Base-by-base conservation (phyloP, 2,888 invertebrate genomes). In the Eustalomyia histrio region DNA sequence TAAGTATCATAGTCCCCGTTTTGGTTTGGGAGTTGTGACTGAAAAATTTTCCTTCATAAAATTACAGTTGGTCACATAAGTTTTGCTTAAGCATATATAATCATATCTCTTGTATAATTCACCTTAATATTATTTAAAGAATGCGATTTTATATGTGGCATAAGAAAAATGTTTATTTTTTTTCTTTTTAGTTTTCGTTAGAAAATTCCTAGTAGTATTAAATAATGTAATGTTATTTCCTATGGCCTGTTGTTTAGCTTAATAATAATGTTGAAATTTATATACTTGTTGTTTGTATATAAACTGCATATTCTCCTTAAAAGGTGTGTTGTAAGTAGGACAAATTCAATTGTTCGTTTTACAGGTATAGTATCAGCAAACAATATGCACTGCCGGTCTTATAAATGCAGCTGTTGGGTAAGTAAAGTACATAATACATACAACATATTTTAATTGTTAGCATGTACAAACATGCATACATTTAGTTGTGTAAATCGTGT, bases 261-360 rank as follows among this genome's bases (percentile, higher is more conserved):
- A 47, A 47, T 47, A 47, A 47, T n/a, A 47, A 39, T 12, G 14
- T 47, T 5, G 3, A 47, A 47, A n/a, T 47, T 47, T 47, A 47
- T 47, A 7, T 29, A 29, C 29, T 29, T 16, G n/a, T 14, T 43
- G 43, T 43, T 43, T 43, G 14, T 43, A 1, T 43, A 43, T 43
- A 14, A 43, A 43, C n/a, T n/a, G 43, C 1, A 47, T 3, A 14
- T 10, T 12, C 2, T 12, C 39, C 39, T 39, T 3, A 39, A 39
- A 39, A 1, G 10, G 39, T 9, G 35, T 35, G 12, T 3, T 39
- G 29, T 61, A 9, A 61, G 61, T 61, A 24, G 61, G n/a, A 4
- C 43, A 60, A 60, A 39, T 39, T 17, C 12, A 39, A 60, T 18
- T 35, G 60, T 60, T 39, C 17, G 16, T 55, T 29, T 55, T 24